A percentile compares a stretch with the other conserved stretches of the same genome.
These are phyloP conservation scores for Campylomormyrus tamandua DNA, from an alignment of 2,113 vertebrate genomes.

Conservation along the genomic window DNA sequence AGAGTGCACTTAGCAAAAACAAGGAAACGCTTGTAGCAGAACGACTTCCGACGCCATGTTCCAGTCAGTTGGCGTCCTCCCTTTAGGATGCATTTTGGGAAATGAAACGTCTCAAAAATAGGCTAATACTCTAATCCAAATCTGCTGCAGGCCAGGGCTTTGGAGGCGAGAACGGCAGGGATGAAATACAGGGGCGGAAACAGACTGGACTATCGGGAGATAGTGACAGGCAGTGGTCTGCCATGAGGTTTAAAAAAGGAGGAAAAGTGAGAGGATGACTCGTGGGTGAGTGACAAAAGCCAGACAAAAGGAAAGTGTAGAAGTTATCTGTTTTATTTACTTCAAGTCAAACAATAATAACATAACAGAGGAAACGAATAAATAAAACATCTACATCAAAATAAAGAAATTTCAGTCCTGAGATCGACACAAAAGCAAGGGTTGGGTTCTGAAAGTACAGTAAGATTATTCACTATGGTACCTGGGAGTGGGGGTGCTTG, in stretches of 20 bases:
- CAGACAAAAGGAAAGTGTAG: conserved; percentile 24
- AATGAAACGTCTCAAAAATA: neutral
- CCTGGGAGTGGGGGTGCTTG: conserved; percentile 24
- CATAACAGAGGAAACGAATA: conserved; percentile 53
- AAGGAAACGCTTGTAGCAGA: neutral
- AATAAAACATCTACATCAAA: conserved; percentile 59
- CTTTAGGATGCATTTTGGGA: neutral
- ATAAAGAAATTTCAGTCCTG: conserved; percentile 62
- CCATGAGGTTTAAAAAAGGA: neutral
- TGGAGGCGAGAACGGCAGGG: neutral
- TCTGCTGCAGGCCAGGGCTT: neutral
- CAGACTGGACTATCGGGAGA: neutral
- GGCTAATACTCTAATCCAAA: neutral
- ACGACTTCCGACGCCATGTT: neutral
- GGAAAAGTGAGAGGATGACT: neutral
- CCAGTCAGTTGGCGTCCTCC: neutral
- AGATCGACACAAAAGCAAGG: conserved; percentile 59
- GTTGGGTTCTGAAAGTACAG: conserved; percentile 33
- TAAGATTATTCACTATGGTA: conserved; percentile 47
- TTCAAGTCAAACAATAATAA: conserved; percentile 58
- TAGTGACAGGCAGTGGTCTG: neutral
- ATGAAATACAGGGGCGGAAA: neutral
- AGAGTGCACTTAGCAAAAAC: neutral
- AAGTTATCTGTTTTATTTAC: conserved; percentile 60
- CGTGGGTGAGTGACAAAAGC: neutral